These are phyloP conservation scores for Turritopsis rubra DNA, from an alignment of 30 jellyfish, hydroid and myxozoan species.

Conservation along the genomic window DNA sequence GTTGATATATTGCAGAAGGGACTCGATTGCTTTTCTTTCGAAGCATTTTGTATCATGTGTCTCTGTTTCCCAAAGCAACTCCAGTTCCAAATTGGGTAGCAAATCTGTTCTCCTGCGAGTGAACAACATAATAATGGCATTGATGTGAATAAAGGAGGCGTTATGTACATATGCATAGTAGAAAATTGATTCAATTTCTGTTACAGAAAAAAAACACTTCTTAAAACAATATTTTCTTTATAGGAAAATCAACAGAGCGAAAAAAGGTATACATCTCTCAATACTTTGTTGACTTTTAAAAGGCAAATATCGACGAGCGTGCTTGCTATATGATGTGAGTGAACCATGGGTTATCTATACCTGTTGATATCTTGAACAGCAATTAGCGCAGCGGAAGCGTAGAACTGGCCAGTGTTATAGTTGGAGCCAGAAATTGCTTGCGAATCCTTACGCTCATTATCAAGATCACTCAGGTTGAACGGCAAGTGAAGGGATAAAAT, in stretches of 20 bases:
- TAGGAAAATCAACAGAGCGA: no score
- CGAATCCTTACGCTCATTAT: background rate
- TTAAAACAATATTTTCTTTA: no score
- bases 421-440: conserved; percentile 22
- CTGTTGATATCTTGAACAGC: conserved; percentile 81
- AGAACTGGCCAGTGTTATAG: conserved; percentile 35
- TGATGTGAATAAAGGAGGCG: background rate
- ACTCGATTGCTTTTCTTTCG: background rate
- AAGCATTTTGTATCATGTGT: background rate
- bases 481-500: background rate
- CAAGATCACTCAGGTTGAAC: background rate
- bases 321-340: no score
- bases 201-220: no score
- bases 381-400: conserved; percentile 83
- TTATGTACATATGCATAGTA: no score
- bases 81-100: background rate
- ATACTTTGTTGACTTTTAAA: no score
- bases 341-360: conserved; percentile 14
- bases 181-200: no score
- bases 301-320: no score
- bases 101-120: background rate
- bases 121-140: background rate
- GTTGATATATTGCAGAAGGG: background rate
- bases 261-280: no score
- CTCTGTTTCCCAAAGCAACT: background rate